Evolutionary conservation across 2,888 invertebrate species (phyloP).

Genomic region (Rhorus exstirpatorius): DNA sequence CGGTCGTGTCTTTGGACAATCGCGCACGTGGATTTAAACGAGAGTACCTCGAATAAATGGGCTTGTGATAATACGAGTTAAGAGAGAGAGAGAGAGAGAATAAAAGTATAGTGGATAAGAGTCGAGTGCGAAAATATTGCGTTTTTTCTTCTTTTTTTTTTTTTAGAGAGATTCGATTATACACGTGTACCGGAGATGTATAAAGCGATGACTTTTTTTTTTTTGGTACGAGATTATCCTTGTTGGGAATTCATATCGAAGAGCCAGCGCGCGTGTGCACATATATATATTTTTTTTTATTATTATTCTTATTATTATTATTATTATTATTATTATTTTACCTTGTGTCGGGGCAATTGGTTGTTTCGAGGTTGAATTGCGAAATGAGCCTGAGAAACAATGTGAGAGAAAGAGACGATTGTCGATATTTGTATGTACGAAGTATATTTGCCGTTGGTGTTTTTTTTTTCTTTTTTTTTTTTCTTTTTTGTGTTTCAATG

Average conservation of each 20-base stretch:
- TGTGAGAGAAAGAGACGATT: background rate
- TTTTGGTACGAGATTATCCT: conserved; percentile 24
- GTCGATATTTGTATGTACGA: conserved; percentile 28
- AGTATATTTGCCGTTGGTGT: conserved; percentile 54
- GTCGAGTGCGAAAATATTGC: conserved; percentile 57
- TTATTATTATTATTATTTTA: background rate
- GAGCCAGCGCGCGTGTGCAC: too few relatives aligned
- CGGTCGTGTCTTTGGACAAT: conserved; percentile 71
- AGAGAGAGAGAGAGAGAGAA: conserved; percentile 62
- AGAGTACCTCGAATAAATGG: conserved; percentile 75
- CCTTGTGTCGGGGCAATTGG: background rate
- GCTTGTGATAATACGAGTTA: conserved; percentile 71
- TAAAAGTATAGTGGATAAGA: conserved; percentile 43
- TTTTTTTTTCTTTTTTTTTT: too few relatives aligned
- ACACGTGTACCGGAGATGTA: too few relatives aligned
- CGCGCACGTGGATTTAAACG: conserved; percentile 71
- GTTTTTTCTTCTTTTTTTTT: conserved; percentile 40
- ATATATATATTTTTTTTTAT: too few relatives aligned
- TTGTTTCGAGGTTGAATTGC: too few relatives aligned
- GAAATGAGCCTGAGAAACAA: background rate
- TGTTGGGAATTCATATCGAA: too few relatives aligned
- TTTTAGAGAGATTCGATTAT: conserved; percentile 53
- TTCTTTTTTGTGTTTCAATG: conserved; percentile 65
- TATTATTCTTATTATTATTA: too few relatives aligned
- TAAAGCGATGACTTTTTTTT: too few relatives aligned